Base-by-base conservation (phyloP, 2,888 invertebrate species). In the Habrosyne pyritoides region DNA sequence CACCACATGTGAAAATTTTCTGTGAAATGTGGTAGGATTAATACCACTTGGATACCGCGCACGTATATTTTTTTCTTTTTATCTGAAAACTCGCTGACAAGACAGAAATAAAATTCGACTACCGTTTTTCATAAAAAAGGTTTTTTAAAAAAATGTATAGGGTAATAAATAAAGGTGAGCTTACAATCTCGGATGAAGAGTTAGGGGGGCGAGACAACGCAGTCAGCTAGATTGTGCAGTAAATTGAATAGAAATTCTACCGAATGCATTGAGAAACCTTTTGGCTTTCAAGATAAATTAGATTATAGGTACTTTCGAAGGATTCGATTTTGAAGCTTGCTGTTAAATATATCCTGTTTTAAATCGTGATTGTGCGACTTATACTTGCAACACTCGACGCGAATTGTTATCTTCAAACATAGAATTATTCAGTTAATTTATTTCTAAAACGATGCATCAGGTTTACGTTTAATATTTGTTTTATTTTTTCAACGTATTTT, bases 151-250 rank as follows among this genome's bases (percentile, higher is more conserved):
- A n/a, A 48, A 26, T 48, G 24, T 24, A 26, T 42, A 42, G 42
- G 14, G 48, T 26, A 26, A 48, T 48, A 48, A 48, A 48, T 48
- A 48, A 48, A 48, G 48, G n/a, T 21, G 22, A n/a, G 14, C 7
- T 48, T 48, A 48, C 48, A 48, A 24, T 48, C 48, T 48, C 48
- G n/a, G 7, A n/a, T 24, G 48, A 26, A 5, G n/a, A 48, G 22
- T 14, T 26, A 26, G n/a, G 24, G 22, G n/a, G 24, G 48, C 24
- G 48, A 48, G 14, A 24, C 48, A n/a, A n/a, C 48, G 42, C 6
- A 42, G 42, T 42, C 42, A 42, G 42, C 42, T 42, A 8, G 42
- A 18, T n/a, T 42, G 14, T 18, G 42, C 42, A 42, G 42, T 24
- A 26, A 48, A 48, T 48, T 48, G 48, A 48, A 48, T 24, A 42